Percentiles rank a stretch among this genome's conserved stretches.
Evolutionary conservation across 1,140 invertebrate genomes (phyloP).

Genomic region (Goniozus legneri): DNA sequence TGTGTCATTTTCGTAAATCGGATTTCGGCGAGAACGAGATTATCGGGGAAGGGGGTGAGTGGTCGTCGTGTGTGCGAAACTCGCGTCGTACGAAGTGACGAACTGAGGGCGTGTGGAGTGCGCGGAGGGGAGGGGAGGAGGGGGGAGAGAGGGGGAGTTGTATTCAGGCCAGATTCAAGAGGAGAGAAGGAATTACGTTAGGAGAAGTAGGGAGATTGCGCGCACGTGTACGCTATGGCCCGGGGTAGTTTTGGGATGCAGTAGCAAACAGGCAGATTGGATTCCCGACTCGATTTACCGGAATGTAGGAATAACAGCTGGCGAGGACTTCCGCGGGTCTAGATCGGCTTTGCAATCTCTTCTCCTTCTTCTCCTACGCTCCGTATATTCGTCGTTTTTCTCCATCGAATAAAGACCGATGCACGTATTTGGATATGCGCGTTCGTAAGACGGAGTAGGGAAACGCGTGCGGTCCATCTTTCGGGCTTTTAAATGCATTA

Average conservation of each 20-base stretch:
- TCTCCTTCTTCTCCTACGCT: conserved; percentile 14
- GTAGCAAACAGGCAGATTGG: conserved; percentile 42
- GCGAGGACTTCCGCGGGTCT: conserved; percentile 26
- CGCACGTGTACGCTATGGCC: too few relatives aligned
- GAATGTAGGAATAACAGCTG: conserved; percentile 44
- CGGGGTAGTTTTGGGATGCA: conserved; percentile 25
- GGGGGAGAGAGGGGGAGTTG: neutral
- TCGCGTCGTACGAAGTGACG: neutral
- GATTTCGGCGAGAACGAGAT: too few relatives aligned
- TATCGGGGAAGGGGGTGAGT: too few relatives aligned
- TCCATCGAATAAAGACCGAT: too few relatives aligned
- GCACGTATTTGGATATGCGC: too few relatives aligned
- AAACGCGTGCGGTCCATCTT: too few relatives aligned
- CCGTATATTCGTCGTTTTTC: neutral
- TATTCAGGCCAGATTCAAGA: neutral
- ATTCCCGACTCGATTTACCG: conserved; percentile 43
- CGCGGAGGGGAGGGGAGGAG: neutral
- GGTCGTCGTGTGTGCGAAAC: too few relatives aligned
- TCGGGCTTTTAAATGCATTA: too few relatives aligned
- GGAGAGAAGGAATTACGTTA: neutral
- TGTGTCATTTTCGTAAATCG: too few relatives aligned
- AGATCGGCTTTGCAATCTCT: conserved; percentile 31
- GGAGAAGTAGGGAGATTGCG: neutral
- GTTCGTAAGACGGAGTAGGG: too few relatives aligned
- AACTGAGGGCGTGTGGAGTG: neutral